Conservation (phyloP, 2,888 invertebrate species). For the Machimus atricapillus region DNA sequence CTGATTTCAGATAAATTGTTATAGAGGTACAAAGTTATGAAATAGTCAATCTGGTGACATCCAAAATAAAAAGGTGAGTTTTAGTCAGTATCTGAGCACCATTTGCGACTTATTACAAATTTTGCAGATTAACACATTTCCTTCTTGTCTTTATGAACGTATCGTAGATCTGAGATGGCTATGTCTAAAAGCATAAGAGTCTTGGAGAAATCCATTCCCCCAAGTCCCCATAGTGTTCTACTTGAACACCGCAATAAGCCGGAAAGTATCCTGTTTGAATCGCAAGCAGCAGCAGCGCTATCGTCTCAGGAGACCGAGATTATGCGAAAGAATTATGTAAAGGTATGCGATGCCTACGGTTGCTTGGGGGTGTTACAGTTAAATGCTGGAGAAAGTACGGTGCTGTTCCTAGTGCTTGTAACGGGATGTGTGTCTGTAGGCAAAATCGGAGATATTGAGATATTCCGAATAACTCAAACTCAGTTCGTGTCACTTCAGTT, state of each 20-base stretch:
- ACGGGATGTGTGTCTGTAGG: slow-evolving; percentile 97
- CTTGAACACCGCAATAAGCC: slow-evolving; percentile 88
- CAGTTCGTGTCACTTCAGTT: slow-evolving; percentile 88
- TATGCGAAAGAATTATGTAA: slow-evolving; percentile 86
- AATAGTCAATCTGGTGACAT: background rate
- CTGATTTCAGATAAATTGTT: background rate
- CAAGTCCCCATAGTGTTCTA: slow-evolving; percentile 87
- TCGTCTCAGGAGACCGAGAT: slow-evolving; percentile 83
- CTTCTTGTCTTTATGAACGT: background rate
- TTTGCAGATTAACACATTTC: background rate
- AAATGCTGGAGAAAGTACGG: slow-evolving; percentile 82
- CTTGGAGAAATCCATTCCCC: slow-evolving; percentile 84
- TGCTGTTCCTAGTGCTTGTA: slow-evolving; percentile 89
- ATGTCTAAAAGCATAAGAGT: slow-evolving; percentile 94
- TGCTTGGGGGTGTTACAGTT: slow-evolving; percentile 92
- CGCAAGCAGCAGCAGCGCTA: slow-evolving; percentile 80
- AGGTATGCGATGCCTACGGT: slow-evolving; percentile 93
- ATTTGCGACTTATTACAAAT: background rate
- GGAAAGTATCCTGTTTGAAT: slow-evolving; percentile 89
- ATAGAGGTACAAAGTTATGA: background rate
- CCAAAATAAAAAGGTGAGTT: background rate
- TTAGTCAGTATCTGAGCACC: background rate
- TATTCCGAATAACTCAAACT: slow-evolving; percentile 93
- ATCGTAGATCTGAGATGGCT: slow-evolving; percentile 71
- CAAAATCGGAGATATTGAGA: slow-evolving; percentile 92